These are phyloP conservation scores for Campoplex capitator DNA, from an alignment of 2,888 invertebrate species.

Conservation along the genomic window DNA sequence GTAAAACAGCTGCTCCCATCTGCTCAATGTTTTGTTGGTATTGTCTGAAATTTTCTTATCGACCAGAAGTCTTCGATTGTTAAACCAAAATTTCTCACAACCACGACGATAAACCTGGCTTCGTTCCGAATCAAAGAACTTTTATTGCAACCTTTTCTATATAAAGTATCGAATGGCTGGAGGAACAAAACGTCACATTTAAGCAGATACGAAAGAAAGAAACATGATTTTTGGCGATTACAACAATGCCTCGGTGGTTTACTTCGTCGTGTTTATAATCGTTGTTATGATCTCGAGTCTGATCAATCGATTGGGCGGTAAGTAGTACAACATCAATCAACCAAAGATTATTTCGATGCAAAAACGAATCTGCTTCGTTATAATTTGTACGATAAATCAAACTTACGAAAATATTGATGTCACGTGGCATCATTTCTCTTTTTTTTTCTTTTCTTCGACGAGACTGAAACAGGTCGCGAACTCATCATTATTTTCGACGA, in stretches of 20 bases:
- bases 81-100: not conserved
- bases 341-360: not conserved
- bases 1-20: not conserved
- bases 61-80: not conserved
- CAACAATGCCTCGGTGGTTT: not conserved
- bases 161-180: not conserved
- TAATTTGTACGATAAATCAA: not conserved
- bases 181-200: not conserved
- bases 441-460: too few relatives aligned
- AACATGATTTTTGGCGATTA: not conserved
- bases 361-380: not conserved
- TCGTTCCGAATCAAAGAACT: not conserved
- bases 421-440: not conserved
- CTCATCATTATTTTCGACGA: not conserved
- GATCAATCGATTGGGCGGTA: constrained; percentile 32
- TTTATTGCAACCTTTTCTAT: not conserved
- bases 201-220: not conserved
- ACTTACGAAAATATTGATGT: not conserved
- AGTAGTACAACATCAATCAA: not conserved
- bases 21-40: not conserved
- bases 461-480: not conserved
- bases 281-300: constrained; percentile 8
- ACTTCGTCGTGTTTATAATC: constrained; percentile 11
- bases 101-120: not conserved
- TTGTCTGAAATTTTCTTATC: not conserved